A percentile compares a stretch with the other conserved stretches of the same genome.
phyloP scores from a whole-genome alignment of 1,140 invertebrate genomes.

The Pseudobourletiella spinata region DNA sequence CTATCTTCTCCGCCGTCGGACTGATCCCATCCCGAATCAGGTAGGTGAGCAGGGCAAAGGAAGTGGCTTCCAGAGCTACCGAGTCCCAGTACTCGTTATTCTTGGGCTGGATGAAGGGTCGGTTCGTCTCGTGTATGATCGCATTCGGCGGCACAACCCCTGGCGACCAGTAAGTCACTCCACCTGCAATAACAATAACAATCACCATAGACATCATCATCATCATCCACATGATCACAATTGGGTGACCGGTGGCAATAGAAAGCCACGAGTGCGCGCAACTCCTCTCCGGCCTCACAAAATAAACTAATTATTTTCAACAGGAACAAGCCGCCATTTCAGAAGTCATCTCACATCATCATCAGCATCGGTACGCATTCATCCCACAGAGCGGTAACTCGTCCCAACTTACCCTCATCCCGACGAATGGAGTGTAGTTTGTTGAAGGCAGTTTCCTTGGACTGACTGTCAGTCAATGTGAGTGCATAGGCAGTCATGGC shows the following conservation, averaged over 20 bases:
- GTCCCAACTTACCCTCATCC: conserved; percentile 40
- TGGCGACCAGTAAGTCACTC: conserved; percentile 46
- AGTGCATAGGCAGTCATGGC: conserved; percentile 48
- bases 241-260: no score
- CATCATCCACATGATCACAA: no score
- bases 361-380: no score
- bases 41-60: conserved; percentile 51
- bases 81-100: conserved; percentile 43
- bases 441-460: conserved; percentile 42
- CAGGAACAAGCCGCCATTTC: no score
- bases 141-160: conserved; percentile 39
- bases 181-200: no score
- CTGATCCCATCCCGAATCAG: conserved; percentile 44
- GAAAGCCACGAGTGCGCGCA: no score
- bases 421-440: conserved; percentile 38
- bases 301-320: no score
- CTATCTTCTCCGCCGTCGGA: conserved; percentile 44
- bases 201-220: no score
- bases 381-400: no score
- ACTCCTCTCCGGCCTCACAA: no score
- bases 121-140: conserved; percentile 45
- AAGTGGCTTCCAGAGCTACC: conserved; percentile 48
- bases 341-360: no score
- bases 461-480: conserved; percentile 40
- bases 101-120: conserved; percentile 45